Evolutionary conservation across 2,797 vertebrate genomes (phyloP), one percentile per base, ranked within the genome.

Genomic region (Heteromormyrus szaboi): DNA sequence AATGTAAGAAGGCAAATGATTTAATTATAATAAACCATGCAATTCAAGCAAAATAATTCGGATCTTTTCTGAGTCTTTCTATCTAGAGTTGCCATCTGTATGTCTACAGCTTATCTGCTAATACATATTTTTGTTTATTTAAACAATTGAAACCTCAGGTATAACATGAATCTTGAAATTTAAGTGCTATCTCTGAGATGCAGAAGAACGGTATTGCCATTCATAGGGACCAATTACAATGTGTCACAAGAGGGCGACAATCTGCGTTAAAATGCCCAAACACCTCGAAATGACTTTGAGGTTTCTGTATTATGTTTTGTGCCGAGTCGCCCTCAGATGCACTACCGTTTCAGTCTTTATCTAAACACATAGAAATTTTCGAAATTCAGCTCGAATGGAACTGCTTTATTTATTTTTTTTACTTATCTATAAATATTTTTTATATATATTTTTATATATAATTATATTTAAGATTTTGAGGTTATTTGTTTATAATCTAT

Each of bases 161-260:
- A 33, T 1, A 79, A 17, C 6, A 19, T 79, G 37, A 44, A 8
- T 44, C 37, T 44, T 44, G 72, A 79, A 44, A 44, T 79, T 79
- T 17, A 37, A 44, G 17, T 79, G 14, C 7, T 79, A 3, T 79
- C 72, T 44, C 17, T 79, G 33, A 41, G 6, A 50, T 84, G 8
- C 5, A 9, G 81, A 50, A 48, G 11, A 44, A 48, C 81, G 41
- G 46, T 50, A 84, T 50, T 22, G 19, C 33, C 51, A 44, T 54
- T 68, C 22, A 33, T 33, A 88, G 25, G 1, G 68, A 68, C 33
- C 48, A 81, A 53, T 54, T 59, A 88, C 53, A 51, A 37, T 59
- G 25, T 56, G 33, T 76, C 88, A 72, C 88, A 83, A 88, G 88
- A 44, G 72, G 88, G 88, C 72, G 53, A 81, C 81, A 50, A 22